phyloP scores from a whole-genome alignment of 2,888 invertebrate genomes.

The Cheilosia vernalis region DNA sequence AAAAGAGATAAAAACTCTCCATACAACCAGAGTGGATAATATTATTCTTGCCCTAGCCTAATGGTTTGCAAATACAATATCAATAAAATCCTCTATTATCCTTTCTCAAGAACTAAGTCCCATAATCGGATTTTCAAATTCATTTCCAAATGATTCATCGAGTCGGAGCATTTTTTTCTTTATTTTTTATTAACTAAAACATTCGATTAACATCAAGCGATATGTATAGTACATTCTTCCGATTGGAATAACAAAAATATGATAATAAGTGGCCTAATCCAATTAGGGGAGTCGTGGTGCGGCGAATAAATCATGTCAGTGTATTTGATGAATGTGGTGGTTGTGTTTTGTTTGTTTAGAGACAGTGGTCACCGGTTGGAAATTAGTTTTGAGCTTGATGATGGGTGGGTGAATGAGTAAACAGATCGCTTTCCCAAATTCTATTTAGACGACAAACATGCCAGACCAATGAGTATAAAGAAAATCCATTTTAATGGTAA shows the following conservation, averaged over 20 bases:
- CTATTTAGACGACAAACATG: background rate
- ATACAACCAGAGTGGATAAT: slow-evolving; percentile 31
- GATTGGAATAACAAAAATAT: slow-evolving; percentile 29
- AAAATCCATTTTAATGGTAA: slow-evolving; percentile 20
- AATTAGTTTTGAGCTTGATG: background rate
- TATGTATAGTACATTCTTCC: background rate
- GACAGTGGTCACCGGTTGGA: background rate
- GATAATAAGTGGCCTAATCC: slow-evolving; percentile 26
- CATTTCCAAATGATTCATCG: slow-evolving; percentile 4
- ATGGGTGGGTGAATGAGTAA: slow-evolving; percentile 1
- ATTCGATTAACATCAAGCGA: slow-evolving; percentile 22
- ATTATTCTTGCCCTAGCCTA: slow-evolving; percentile 32
- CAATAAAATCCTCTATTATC: slow-evolving; percentile 19
- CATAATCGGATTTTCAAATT: slow-evolving; percentile 13
- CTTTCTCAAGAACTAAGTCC: background rate
- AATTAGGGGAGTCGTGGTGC: background rate
- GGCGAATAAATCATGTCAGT: slow-evolving; percentile 8
- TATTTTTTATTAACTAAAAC: background rate
- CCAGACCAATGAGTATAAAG: slow-evolving; percentile 13
- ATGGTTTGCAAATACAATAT: slow-evolving; percentile 31
- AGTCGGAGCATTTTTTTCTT: background rate
- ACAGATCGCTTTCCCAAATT: background rate
- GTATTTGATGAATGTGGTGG: slow-evolving; percentile 1
- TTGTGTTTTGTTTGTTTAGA: slow-evolving; percentile 2
- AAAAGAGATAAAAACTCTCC: slow-evolving; percentile 4